phyloP scores from a whole-genome alignment of 2,888 invertebrate species.

The Spisula solida region DNA sequence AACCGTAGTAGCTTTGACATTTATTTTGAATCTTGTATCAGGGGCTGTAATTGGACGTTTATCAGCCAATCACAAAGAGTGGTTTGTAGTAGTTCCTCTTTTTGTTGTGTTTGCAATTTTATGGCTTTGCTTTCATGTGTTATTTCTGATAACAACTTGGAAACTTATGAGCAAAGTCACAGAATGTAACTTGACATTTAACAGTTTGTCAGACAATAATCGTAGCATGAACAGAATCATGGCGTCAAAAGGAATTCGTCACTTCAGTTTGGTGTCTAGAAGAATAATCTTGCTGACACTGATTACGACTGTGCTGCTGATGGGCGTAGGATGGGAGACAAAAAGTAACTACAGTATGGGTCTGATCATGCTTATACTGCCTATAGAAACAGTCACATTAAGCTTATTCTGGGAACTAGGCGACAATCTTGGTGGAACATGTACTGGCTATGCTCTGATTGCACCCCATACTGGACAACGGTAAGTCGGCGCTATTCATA shows the following conservation, averaged over 20 bases:
- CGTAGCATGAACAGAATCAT: constrained; percentile 84
- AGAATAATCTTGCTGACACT: constrained; percentile 83
- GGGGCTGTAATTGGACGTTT: constrained; percentile 79
- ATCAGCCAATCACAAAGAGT: constrained; percentile 86
- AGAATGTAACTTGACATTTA: constrained; percentile 81
- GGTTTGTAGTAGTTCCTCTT: constrained; percentile 87
- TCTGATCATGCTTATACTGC: constrained; percentile 82
- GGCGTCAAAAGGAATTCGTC: constrained; percentile 86
- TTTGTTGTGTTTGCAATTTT: constrained; percentile 81
- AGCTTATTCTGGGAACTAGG: constrained; percentile 86
- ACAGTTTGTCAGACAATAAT: constrained; percentile 74
- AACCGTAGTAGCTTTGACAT: constrained; percentile 75
- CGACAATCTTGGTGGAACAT: constrained; percentile 86
- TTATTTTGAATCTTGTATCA: constrained; percentile 78
- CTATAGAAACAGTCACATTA: constrained; percentile 83
- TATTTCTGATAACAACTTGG: constrained; percentile 84
- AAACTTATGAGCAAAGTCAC: constrained; percentile 85
- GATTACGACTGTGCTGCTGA: constrained; percentile 81
- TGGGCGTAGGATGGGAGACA: constrained; percentile 86
- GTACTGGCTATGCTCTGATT: constrained; percentile 87
- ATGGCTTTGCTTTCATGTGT: constrained; percentile 85
- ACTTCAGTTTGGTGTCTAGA: constrained; percentile 86
- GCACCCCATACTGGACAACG: constrained; percentile 84
- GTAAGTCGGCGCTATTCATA: constrained; percentile 72
- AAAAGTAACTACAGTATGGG: constrained; percentile 82